phyloP scores from a whole-genome alignment of 2,888 invertebrate species.

The Cerastis leucographa region DNA sequence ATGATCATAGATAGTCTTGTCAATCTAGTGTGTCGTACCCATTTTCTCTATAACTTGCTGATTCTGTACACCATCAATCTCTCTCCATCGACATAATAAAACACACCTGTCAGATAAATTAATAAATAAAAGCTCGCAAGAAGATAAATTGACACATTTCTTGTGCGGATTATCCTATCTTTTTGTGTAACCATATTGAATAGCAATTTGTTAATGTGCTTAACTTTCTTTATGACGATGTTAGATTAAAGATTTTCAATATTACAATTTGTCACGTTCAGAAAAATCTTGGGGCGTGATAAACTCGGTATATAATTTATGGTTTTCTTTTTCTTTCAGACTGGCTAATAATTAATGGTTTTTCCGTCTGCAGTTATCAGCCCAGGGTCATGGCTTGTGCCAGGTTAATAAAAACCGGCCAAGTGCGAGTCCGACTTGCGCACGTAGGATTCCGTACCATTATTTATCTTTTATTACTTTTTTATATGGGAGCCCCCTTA shows the following conservation, averaged over 20 bases:
- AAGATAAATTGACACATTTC: constrained; percentile 31
- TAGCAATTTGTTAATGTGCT: constrained; percentile 20
- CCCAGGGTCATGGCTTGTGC: background rate
- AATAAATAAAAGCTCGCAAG: constrained; percentile 12
- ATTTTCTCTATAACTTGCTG: constrained; percentile 28
- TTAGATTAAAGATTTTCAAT: constrained; percentile 22
- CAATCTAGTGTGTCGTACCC: constrained; percentile 3
- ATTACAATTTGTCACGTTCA: background rate
- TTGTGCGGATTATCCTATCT: constrained; percentile 25
- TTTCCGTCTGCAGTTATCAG: background rate
- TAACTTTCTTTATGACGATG: constrained; percentile 35
- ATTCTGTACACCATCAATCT: constrained; percentile 33
- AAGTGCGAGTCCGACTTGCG: no score
- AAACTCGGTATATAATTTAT: background rate
- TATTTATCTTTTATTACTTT: no score
- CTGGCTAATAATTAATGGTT: background rate
- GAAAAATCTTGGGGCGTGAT: background rate
- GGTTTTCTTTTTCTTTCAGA: background rate
- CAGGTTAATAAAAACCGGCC: background rate
- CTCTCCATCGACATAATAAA: constrained; percentile 11
- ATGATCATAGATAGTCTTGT: background rate
- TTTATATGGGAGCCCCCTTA: no score
- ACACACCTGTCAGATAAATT: constrained; percentile 19
- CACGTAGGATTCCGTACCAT: no score
- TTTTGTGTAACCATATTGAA: constrained; percentile 26